Base-by-base conservation (phyloP, 2,113 vertebrate genomes). In the Sialia sialis region DNA sequence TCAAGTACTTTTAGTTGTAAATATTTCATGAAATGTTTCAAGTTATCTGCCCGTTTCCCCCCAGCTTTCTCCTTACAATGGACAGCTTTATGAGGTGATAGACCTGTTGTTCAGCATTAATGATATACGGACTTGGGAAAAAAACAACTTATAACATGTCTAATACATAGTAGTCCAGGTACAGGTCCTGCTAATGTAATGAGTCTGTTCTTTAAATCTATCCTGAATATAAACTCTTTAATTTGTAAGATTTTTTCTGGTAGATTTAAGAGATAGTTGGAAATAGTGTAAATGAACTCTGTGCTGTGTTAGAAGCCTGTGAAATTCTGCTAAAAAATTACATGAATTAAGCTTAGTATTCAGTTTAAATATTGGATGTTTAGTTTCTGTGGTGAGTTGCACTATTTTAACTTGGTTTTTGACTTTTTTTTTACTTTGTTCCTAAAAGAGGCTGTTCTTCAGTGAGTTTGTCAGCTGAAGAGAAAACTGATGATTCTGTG, bases 61-160 rank as follows among this genome's bases (percentile, higher is more conserved):
- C 16, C 6, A 8, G 26, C 10, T 16, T 73, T 22, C 34, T 30
- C 1, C 9, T 5, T 5, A 3, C 2, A 3, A 3, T 34, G 30
- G 15, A 36, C 6, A 76, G 12, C 38, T 83, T 26, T 76, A 12
- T 73, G 29, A 84, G 7, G 10, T 91, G n/a, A 14, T 15, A 30
- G 41, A 29, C 22, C 12, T 86, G 19, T 49, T 91, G 21, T 46
- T 77, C 39, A 49, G 38, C 10, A 2, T 76, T 52, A 63, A 13
- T 75, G 20, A 43, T 54, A 55, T 67, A 55, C 19, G 20, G 49
- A 11, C 19, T 75, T n/a, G 27, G 27, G 21, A 21, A 62, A 34
- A 84, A 29, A 51, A 38, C 9, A 23, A 12, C 2, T 69, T 73
- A 4, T 0, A 25, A 8, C 3, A 15, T 46, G 13, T 70, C 81